phyloP scores from a whole-genome alignment of 2,113 vertebrate species.

The Picathartes gymnocephalus region DNA sequence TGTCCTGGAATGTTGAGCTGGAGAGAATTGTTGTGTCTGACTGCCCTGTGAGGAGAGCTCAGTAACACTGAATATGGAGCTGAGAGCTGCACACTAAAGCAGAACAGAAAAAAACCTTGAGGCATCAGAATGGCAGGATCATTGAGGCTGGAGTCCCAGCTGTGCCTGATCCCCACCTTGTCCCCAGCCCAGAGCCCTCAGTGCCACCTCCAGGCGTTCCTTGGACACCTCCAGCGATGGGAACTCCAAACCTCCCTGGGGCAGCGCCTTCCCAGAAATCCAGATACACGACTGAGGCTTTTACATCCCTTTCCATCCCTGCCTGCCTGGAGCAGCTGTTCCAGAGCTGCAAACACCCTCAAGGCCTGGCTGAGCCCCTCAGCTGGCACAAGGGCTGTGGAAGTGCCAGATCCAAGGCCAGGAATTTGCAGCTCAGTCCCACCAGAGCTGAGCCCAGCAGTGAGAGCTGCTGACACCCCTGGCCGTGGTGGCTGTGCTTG shows the following conservation, averaged over 20 bases:
- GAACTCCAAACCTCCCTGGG: neutral
- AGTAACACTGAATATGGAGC: too few species aligned
- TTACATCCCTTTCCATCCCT: neutral
- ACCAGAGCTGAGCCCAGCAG: neutral
- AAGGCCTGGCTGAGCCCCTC: neutral
- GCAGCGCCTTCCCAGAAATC: neutral
- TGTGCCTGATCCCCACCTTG: neutral
- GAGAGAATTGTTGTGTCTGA: too few species aligned
- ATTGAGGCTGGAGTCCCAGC: neutral
- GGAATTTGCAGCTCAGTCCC: accelerated
- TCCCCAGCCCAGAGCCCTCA: neutral
- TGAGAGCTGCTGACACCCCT: neutral
- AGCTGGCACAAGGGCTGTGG: neutral
- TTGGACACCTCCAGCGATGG: neutral
- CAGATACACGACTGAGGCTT: accelerated
- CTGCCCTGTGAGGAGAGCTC: too few species aligned
- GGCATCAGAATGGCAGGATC: neutral
- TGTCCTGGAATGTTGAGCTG: too few species aligned
- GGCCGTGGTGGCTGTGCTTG: accelerated
- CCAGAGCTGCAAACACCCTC: neutral
- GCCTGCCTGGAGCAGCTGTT: neutral
- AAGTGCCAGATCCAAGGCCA: neutral
- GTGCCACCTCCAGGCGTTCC: neutral
- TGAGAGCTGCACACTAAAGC: too few species aligned
- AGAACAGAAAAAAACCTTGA: too few species aligned